A percentile compares a stretch with the other conserved stretches of the same genome.
Conservation (phyloP, 37 sponge, comb jelly and placozoan species). For the Tethya wilhelma region DNA sequence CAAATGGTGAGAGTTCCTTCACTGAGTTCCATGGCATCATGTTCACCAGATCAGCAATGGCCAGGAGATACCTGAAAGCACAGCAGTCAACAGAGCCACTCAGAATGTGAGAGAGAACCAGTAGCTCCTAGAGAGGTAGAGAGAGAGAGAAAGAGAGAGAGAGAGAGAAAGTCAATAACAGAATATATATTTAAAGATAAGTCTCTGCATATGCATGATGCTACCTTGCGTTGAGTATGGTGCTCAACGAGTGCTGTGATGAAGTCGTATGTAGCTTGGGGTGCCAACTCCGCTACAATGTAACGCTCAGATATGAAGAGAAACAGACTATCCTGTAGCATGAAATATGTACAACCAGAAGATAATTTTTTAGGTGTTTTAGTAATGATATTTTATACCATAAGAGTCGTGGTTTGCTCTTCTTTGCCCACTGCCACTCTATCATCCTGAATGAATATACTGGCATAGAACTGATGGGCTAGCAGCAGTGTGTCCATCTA, state of each 20-base stretch:
- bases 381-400: constrained; percentile 9
- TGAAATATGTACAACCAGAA: too few species aligned
- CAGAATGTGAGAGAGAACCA: constrained; percentile 37
- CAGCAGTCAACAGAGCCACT: constrained; percentile 37
- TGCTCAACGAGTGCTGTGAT: constrained; percentile 43
- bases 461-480: constrained; percentile 54
- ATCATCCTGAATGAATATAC: constrained; percentile 26
- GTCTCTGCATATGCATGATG: background rate
- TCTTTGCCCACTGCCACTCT: background rate
- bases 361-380: background rate
- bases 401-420: background rate
- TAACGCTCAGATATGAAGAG: constrained; percentile 59
- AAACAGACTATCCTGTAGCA: constrained; percentile 41
- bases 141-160: too few species aligned
- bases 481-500: constrained; percentile 28
- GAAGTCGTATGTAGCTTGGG: constrained; percentile 39
- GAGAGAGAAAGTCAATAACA: background rate
- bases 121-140: constrained; percentile 41
- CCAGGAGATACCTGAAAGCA: constrained; percentile 63
- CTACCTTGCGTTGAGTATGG: constrained; percentile 35
- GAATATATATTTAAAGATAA: background rate
- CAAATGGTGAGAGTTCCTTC: constrained; percentile 42
- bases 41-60: constrained; percentile 41
- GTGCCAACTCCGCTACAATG: constrained; percentile 22
- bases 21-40: constrained; percentile 23